These are phyloP conservation scores for Zaprionus davidi DNA, from an alignment of 1,140 invertebrate species.

Conservation along the genomic window DNA sequence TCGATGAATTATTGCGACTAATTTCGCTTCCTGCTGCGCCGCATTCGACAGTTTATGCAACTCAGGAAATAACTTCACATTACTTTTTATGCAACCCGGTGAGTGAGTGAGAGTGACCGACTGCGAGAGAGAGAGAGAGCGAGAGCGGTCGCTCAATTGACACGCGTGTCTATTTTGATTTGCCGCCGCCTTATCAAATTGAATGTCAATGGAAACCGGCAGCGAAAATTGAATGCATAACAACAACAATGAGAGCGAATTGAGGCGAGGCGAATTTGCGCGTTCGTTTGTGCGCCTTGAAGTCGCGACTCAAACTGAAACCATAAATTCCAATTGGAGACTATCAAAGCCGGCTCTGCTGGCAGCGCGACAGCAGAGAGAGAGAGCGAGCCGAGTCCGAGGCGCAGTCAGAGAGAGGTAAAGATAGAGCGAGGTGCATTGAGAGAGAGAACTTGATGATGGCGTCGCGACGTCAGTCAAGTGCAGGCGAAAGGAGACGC, in stretches of 20 bases:
- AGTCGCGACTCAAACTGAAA: constrained; percentile 66
- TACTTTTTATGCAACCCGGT: constrained; percentile 75
- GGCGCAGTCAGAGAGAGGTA: constrained; percentile 7
- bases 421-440: not conserved
- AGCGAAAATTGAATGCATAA: constrained; percentile 57
- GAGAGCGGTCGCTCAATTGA: constrained; percentile 15
- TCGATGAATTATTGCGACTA: constrained; percentile 10
- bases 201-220: constrained; percentile 68
- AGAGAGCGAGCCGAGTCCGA: constrained; percentile 7
- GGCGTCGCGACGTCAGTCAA: constrained; percentile 15
- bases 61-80: constrained; percentile 73
- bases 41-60: constrained; percentile 75
- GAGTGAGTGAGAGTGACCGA: constrained; percentile 26
- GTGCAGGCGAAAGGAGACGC: constrained; percentile 29
- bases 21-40: constrained; percentile 60
- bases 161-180: constrained; percentile 60
- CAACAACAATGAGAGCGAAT: constrained; percentile 26
- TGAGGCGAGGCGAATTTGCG: constrained; percentile 44
- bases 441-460: constrained; percentile 11
- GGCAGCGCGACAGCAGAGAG: not conserved
- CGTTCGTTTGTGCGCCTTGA: constrained; percentile 37
- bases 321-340: constrained; percentile 54
- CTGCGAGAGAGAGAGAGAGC: not conserved
- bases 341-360: constrained; percentile 49
- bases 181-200: constrained; percentile 70